A percentile compares a stretch with the other conserved stretches of the same genome.
These are phyloP conservation scores for Poeciliopsis prolifica DNA, from an alignment of 2,113 vertebrate species.

Conservation along the genomic window DNA sequence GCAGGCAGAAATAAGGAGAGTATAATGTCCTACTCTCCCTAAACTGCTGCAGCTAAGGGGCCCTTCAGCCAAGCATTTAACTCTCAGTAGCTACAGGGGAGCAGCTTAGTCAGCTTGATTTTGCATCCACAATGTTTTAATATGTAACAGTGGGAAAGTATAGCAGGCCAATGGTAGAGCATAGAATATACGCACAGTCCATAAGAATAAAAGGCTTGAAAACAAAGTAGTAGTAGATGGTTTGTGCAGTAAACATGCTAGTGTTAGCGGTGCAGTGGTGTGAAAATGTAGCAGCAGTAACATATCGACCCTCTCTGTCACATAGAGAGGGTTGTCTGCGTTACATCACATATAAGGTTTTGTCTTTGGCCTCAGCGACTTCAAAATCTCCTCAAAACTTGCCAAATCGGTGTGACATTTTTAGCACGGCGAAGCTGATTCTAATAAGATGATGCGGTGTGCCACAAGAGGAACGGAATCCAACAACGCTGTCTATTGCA, in stretches of 20 bases:
- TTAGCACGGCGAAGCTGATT: not conserved
- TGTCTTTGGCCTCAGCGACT: not conserved
- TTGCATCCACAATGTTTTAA: constrained; percentile 27
- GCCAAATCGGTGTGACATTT: not conserved
- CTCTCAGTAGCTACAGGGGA: constrained; percentile 19
- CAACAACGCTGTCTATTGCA: not conserved
- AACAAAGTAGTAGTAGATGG: not conserved
- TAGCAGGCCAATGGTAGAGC: constrained; percentile 5
- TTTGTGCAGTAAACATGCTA: not conserved
- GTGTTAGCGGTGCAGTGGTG: not conserved
- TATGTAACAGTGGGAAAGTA: constrained; percentile 19
- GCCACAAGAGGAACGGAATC: not conserved
- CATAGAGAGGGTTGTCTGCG: not conserved
- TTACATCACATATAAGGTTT: not conserved
- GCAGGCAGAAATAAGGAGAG: constrained; percentile 16
- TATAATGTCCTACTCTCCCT: constrained; percentile 2
- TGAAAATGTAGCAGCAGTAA: not conserved
- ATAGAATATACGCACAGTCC: constrained; percentile 8
- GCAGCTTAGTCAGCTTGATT: constrained; percentile 43
- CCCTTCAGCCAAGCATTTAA: constrained; percentile 32
- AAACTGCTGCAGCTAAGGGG: constrained; percentile 10
- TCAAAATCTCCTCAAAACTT: not conserved
- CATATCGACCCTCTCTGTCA: not conserved
- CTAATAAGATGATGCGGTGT: not conserved
- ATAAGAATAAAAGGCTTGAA: not conserved